These are phyloP conservation scores for human (Homo sapiens) DNA, from an alignment of 2,113 vertebrate species.

Conservation along the genomic window DNA sequence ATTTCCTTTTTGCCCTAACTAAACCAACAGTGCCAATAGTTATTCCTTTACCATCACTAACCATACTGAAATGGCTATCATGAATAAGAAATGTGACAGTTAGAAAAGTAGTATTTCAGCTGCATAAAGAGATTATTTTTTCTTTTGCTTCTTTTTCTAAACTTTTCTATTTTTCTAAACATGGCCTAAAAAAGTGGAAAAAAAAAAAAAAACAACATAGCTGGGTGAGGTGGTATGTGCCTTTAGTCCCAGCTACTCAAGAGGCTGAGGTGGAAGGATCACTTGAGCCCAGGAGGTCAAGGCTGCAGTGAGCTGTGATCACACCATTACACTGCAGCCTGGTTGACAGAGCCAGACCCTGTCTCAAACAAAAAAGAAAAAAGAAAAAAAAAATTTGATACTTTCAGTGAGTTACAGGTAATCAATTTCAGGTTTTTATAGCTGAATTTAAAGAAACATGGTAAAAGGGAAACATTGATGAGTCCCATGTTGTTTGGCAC, in stretches of 20 bases:
- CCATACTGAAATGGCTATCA: background rate
- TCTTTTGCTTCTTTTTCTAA: background rate
- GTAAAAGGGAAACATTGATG: conserved; percentile 28
- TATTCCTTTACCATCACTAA: conserved; percentile 2
- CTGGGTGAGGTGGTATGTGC: too few relatives aligned
- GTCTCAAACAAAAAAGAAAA: too few relatives aligned
- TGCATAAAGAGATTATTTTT: background rate
- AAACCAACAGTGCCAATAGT: background rate
- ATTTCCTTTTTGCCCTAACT: conserved; percentile 3
- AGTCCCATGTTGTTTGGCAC: background rate
- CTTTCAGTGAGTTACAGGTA: background rate
- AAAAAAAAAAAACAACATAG: too few relatives aligned
- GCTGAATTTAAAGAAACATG: background rate
- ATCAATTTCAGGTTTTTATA: background rate
- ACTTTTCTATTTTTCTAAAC: conserved; percentile 9
- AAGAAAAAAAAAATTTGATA: background rate
- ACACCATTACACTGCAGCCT: too few relatives aligned
- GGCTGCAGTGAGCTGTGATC: too few relatives aligned
- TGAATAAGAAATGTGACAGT: conserved; percentile 15
- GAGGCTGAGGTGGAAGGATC: too few relatives aligned
- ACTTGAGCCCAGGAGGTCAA: too few relatives aligned
- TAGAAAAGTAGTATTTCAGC: conserved; percentile 31
- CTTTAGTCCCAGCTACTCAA: too few relatives aligned
- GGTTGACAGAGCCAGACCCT: too few relatives aligned
- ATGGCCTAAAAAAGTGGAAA: background rate